A percentile compares a stretch with the other conserved stretches of the same genome.
Conservation (phyloP, 2,888 invertebrate genomes). For the Trissolcus japonicus region DNA sequence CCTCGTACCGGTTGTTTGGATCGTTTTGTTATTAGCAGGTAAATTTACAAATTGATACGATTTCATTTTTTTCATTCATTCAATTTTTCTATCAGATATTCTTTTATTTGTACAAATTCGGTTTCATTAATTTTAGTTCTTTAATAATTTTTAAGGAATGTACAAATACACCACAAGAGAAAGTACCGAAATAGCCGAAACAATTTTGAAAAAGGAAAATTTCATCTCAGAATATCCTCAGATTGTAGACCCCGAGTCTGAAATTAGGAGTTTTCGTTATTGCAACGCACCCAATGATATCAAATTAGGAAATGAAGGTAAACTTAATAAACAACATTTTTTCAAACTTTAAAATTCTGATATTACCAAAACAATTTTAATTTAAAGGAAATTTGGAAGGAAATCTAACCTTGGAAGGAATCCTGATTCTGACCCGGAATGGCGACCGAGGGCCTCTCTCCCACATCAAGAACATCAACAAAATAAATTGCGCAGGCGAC, state of each 20-base stretch:
- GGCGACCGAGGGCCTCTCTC: slow-evolving; percentile 93
- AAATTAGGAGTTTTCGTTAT: slow-evolving; percentile 82
- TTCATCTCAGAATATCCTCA: slow-evolving; percentile 77
- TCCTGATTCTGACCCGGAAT: slow-evolving; percentile 88
- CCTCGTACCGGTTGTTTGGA: slow-evolving; percentile 88
- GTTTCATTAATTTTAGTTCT: background rate
- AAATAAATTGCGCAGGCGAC: slow-evolving; percentile 85
- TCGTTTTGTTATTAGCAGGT: slow-evolving; percentile 87
- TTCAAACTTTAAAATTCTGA: no score
- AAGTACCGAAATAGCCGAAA: slow-evolving; percentile 76
- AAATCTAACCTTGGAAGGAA: slow-evolving; percentile 83
- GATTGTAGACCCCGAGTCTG: slow-evolving; percentile 80
- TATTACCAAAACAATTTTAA: no score
- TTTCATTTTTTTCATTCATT: background rate
- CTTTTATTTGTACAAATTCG: no score
- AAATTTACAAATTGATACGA: slow-evolving; percentile 65
- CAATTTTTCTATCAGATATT: background rate
- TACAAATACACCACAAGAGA: slow-evolving; percentile 86
- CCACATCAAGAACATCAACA: slow-evolving; percentile 86
- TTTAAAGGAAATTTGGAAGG: slow-evolving; percentile 77
- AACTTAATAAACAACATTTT: slow-evolving; percentile 5
- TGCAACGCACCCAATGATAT: slow-evolving; percentile 87
- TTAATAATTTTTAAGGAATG: slow-evolving; percentile 78
- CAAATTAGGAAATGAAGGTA: slow-evolving; percentile 85
- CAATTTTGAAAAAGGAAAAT: slow-evolving; percentile 73